Percentiles rank a stretch among this genome's conserved stretches.
Conservation (phyloP, 2,797 vertebrate genomes). For the Rhinella marina region DNA sequence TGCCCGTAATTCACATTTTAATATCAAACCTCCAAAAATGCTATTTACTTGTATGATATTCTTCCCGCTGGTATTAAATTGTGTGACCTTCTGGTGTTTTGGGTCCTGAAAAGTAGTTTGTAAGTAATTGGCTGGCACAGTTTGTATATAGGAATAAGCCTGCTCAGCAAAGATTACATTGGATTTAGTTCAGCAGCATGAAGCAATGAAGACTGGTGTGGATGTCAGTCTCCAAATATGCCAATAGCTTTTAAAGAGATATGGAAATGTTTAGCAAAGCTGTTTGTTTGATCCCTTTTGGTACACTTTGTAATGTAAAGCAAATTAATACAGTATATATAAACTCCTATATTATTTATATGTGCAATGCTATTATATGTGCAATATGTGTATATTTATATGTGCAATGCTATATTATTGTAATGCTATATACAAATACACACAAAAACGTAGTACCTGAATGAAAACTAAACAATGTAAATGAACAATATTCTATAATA, state of each 20-base stretch:
- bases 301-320: not conserved
- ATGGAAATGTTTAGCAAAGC: slow-evolving; percentile 25
- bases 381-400: too few species aligned
- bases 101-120: slow-evolving; percentile 70
- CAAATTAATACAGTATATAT: not conserved
- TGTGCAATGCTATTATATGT: not conserved
- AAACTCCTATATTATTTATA: not conserved
- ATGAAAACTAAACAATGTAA: not conserved
- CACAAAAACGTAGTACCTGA: not conserved
- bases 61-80: slow-evolving; percentile 63
- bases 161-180: slow-evolving; percentile 68
- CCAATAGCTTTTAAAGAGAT: not conserved
- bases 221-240: slow-evolving; percentile 26
- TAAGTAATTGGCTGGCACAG: slow-evolving; percentile 67
- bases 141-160: slow-evolving; percentile 68
- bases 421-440: too few species aligned
- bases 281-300: slow-evolving; percentile 12
- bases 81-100: slow-evolving; percentile 67
- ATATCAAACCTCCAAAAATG: slow-evolving; percentile 64
- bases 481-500: not conserved
- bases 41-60: slow-evolving; percentile 66
- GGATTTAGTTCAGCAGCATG: slow-evolving; percentile 54
- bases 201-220: slow-evolving; percentile 37
- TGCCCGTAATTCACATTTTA: slow-evolving; percentile 66
- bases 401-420: not conserved